A percentile compares a stretch with the other conserved stretches of the same genome.
Conservation (phyloP, 2,888 invertebrate genomes). For the Metalampra italica region DNA sequence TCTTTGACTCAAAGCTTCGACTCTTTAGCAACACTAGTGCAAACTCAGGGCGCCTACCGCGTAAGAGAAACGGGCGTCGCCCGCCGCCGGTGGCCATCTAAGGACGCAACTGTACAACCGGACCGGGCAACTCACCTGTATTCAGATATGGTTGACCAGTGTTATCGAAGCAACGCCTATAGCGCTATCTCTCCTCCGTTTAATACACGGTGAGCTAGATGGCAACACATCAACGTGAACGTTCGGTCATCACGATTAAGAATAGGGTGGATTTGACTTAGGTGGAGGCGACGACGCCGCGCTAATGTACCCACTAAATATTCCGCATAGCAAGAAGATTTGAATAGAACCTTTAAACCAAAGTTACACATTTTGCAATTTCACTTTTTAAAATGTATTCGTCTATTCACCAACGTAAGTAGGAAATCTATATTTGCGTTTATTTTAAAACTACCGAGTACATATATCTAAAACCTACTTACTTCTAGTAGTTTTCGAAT, state of each 20-base stretch:
- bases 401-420: too few relatives aligned
- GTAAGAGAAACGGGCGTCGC: constrained; percentile 58
- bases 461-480: too few relatives aligned
- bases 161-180: constrained; percentile 48
- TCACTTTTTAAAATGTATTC: too few relatives aligned
- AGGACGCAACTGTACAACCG: constrained; percentile 73
- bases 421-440: too few relatives aligned
- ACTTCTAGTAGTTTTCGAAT: too few relatives aligned
- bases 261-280: neutral
- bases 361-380: too few relatives aligned
- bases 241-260: neutral
- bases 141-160: constrained; percentile 57
- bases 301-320: neutral
- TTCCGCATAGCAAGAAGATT: neutral
- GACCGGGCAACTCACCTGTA: constrained; percentile 50
- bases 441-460: too few relatives aligned
- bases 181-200: constrained; percentile 30
- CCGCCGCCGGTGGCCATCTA: constrained; percentile 64
- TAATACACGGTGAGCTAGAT: constrained; percentile 16
- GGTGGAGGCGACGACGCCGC: constrained; percentile 1
- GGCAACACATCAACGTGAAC: constrained; percentile 3
- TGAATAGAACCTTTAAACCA: too few relatives aligned
- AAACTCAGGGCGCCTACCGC: constrained; percentile 8
- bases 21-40: too few relatives aligned
- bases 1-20: too few relatives aligned